Percentiles rank a stretch among this genome's conserved stretches.
Evolutionary conservation across 2,888 invertebrate species (phyloP).

Genomic region (Rapana venosa): DNA sequence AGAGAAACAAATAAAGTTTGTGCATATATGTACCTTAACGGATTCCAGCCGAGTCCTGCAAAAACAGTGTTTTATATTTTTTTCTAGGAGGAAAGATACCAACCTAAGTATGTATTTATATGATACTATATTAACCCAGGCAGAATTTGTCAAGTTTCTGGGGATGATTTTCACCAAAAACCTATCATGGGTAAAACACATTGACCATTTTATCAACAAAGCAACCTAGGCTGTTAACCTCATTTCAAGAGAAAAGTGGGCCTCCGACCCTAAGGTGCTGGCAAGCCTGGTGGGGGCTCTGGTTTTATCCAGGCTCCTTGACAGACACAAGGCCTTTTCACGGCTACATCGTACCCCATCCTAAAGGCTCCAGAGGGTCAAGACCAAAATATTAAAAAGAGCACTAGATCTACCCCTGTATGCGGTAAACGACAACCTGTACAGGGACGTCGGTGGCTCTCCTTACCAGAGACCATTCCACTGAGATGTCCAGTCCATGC

Average conservation of each 20-base stretch:
- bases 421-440: background rate
- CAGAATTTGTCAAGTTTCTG: background rate
- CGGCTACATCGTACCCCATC: too few species aligned
- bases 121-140: background rate
- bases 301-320: background rate
- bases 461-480: too few species aligned
- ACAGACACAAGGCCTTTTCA: background rate
- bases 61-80: too few species aligned
- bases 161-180: background rate
- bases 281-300: background rate
- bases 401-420: background rate
- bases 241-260: too few species aligned
- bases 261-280: background rate
- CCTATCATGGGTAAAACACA: background rate
- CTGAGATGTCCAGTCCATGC: too few species aligned
- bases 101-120: too few species aligned
- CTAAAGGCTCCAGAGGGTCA: background rate
- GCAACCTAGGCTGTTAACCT: too few species aligned
- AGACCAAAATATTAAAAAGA: background rate
- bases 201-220: background rate
- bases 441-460: too few species aligned
- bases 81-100: too few species aligned
- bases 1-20: background rate
- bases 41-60: too few species aligned
- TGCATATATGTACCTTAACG: too few species aligned